phyloP scores from a whole-genome alignment of 2,113 vertebrate species.

The Microcebus tavaratra region DNA sequence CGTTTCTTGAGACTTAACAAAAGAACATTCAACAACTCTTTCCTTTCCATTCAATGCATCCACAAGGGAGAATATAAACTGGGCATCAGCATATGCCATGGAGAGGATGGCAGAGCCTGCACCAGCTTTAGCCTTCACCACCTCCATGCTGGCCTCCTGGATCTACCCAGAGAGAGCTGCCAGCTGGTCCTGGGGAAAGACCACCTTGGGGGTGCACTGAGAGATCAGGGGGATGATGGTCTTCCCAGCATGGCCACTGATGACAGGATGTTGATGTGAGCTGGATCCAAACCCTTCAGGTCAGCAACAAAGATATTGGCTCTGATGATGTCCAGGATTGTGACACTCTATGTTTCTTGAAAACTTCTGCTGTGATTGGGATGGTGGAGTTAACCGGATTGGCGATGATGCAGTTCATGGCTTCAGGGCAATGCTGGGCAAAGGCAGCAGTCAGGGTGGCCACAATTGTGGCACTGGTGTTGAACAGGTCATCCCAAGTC shows the following conservation, averaged over 20 bases:
- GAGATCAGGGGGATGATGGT: slow-evolving; percentile 98
- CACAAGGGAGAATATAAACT: slow-evolving; percentile 95
- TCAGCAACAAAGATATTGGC: slow-evolving; percentile 96
- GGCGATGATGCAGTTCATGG: slow-evolving; percentile 95
- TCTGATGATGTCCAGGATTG: slow-evolving; percentile 97
- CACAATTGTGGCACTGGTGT: slow-evolving; percentile 97
- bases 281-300: slow-evolving; percentile 96
- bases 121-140: slow-evolving; percentile 97
- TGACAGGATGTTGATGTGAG: slow-evolving; percentile 92
- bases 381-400: slow-evolving; percentile 99
- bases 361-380: slow-evolving; percentile 95
- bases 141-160: slow-evolving; percentile 98
- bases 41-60: slow-evolving; percentile 97
- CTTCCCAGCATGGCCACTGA: slow-evolving; percentile 97
- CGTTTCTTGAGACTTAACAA: slow-evolving; percentile 92
- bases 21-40: slow-evolving; percentile 95
- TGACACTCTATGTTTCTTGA: slow-evolving; percentile 97
- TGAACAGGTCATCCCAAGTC: slow-evolving; percentile 98
- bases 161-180: slow-evolving; percentile 89
- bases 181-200: slow-evolving; percentile 80
- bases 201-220: slow-evolving; percentile 76
- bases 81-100: slow-evolving; percentile 97
- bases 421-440: slow-evolving; percentile 94
- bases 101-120: slow-evolving; percentile 97
- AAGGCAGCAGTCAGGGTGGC: slow-evolving; percentile 93